Evolutionary conservation across 2,797 vertebrate genomes (phyloP).

Genomic region (Malacoraja senta): DNA sequence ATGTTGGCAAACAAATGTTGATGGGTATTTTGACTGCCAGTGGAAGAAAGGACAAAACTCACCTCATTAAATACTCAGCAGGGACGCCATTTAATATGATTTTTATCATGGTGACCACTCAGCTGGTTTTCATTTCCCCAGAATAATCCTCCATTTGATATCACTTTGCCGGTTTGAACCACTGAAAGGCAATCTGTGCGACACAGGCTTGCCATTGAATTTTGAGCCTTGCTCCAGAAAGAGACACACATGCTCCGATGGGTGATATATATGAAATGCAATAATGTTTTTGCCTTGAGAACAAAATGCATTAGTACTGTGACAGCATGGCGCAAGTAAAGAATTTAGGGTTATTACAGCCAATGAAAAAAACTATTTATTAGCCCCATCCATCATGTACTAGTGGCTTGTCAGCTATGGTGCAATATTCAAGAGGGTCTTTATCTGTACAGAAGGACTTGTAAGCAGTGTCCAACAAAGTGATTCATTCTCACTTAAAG

Average conservation of each 20-base stretch:
- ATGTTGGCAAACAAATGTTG: constrained; percentile 41
- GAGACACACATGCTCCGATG: constrained; percentile 46
- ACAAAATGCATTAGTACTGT: constrained; percentile 43
- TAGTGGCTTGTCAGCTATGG: constrained; percentile 19
- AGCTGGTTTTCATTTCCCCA: constrained; percentile 47
- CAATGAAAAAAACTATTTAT: constrained; percentile 38
- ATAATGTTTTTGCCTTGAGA: constrained; percentile 46
- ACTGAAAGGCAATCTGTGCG: constrained; percentile 46
- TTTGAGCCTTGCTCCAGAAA: constrained; percentile 48
- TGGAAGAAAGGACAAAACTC: constrained; percentile 45
- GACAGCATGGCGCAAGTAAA: constrained; percentile 42
- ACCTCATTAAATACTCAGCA: constrained; percentile 42
- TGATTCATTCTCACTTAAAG: not conserved
- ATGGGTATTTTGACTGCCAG: constrained; percentile 41
- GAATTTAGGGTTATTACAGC: constrained; percentile 24
- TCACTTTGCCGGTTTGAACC: constrained; percentile 44
- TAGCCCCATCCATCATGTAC: constrained; percentile 45
- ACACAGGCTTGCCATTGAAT: constrained; percentile 49
- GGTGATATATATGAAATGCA: constrained; percentile 49
- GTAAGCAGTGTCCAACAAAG: not conserved
- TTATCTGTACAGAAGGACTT: not conserved
- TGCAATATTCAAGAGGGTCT: constrained; percentile 27
- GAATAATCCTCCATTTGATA: constrained; percentile 41
- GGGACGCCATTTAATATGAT: constrained; percentile 41
- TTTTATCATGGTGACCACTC: constrained; percentile 46